Percentiles rank a stretch among this genome's conserved stretches.
Conservation (phyloP, 2,113 vertebrate genomes). For the Eulemur macaco region DNA sequence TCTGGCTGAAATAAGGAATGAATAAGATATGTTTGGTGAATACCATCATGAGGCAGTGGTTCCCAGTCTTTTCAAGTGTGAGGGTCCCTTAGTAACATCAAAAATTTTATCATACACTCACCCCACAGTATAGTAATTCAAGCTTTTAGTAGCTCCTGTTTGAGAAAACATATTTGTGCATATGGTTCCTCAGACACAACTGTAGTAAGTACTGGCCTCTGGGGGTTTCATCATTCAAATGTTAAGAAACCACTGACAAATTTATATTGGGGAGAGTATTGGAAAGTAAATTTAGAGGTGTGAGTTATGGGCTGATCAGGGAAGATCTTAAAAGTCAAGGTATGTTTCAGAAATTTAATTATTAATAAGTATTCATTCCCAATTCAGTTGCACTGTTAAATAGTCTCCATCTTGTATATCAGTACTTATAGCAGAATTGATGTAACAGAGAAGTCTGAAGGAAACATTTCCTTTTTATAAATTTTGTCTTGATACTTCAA, state of each 20-base stretch:
- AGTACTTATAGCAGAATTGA: not conserved
- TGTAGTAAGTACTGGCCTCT: not conserved
- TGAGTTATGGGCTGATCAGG: not conserved
- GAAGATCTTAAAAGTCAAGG: not conserved
- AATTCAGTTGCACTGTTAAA: not conserved
- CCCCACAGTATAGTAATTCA: not conserved
- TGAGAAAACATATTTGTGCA: not conserved
- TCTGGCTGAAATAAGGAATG: not conserved
- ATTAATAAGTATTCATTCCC: not conserved
- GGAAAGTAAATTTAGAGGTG: not conserved
- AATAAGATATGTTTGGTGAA: not conserved
- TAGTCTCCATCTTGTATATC: not conserved
- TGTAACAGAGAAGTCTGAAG: not conserved
- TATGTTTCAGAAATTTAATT: slow-evolving; percentile 8
- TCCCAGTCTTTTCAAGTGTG: not conserved
- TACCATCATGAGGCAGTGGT: not conserved
- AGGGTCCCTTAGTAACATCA: not conserved
- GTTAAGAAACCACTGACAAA: not conserved
- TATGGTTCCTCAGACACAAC: not conserved
- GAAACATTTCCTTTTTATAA: not conserved
- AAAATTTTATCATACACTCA: not conserved
- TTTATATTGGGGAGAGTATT: not conserved
- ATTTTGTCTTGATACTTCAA: not conserved
- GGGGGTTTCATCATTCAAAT: not conserved
- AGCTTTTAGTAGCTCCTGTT: not conserved